A percentile compares a stretch with the other conserved stretches of the same genome.
Conservation (phyloP, 2,888 invertebrate species). For the Rapana venosa region DNA sequence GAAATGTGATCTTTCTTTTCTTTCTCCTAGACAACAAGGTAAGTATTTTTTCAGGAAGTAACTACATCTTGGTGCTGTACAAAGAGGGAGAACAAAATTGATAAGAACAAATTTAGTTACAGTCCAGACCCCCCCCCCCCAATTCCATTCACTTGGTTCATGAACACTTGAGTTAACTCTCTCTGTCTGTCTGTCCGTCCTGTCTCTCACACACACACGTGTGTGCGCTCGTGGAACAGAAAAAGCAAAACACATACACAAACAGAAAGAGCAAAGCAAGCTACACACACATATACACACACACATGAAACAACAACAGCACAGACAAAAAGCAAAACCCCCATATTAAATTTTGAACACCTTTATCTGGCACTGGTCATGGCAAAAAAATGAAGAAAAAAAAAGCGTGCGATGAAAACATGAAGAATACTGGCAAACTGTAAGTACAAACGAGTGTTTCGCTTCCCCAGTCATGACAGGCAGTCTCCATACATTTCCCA, state of each 20-base stretch:
- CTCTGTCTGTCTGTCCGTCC: neutral
- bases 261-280: no score
- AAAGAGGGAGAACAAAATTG: no score
- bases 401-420: neutral
- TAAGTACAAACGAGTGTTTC: neutral
- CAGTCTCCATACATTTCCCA: no score
- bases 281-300: neutral
- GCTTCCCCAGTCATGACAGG: no score
- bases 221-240: neutral
- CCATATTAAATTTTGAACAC: neutral
- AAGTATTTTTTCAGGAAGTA: neutral
- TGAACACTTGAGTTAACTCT: neutral
- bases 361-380: neutral
- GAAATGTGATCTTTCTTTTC: neutral
- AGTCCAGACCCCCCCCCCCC: no score
- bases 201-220: neutral
- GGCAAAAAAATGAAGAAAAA: neutral
- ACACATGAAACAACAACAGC: neutral
- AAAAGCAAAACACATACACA: neutral
- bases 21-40: neutral
- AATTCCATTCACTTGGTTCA: neutral
- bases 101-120: no score
- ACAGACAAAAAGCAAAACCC: neutral
- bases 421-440: neutral
- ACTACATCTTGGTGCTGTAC: neutral